Percentiles rank a stretch among this genome's conserved stretches.
These are phyloP conservation scores for Phataginus tetradactyla DNA, from an alignment of 2,797 vertebrate species.

Conservation along the genomic window DNA sequence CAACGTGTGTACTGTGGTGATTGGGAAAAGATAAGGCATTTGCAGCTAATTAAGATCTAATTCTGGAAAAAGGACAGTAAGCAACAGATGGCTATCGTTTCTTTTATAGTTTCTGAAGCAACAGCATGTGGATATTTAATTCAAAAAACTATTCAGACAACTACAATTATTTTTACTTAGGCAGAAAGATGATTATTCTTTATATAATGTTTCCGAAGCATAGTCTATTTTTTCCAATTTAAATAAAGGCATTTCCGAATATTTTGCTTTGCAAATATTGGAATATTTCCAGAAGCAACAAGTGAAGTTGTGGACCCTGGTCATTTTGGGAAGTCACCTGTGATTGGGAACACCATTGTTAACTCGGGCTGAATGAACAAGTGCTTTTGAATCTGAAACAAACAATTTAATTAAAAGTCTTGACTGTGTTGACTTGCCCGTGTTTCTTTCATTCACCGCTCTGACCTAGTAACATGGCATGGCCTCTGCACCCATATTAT, in stretches of 20 bases:
- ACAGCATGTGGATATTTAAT: background rate
- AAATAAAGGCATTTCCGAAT: slow-evolving; percentile 53
- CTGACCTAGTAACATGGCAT: background rate
- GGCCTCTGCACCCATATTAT: background rate
- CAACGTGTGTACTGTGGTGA: background rate
- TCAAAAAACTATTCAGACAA: background rate
- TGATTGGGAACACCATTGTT: background rate
- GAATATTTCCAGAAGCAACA: slow-evolving; percentile 20
- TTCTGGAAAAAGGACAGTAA: slow-evolving; percentile 2
- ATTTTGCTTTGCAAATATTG: slow-evolving; percentile 43
- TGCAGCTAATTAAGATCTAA: background rate
- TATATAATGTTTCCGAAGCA: fast-evolving
- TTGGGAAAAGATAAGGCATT: background rate
- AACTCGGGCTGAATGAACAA: background rate
- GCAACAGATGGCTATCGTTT: slow-evolving; percentile 18
- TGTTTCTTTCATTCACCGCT: background rate
- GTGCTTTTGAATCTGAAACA: slow-evolving; percentile 21
- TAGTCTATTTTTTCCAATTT: background rate
- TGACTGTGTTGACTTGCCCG: background rate
- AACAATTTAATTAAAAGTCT: background rate
- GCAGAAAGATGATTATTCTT: background rate
- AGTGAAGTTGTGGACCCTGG: background rate
- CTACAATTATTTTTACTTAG: background rate
- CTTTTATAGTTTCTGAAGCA: background rate
- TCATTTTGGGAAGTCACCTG: slow-evolving; percentile 48